These are phyloP conservation scores for Boulengeromyrus knoepffleri DNA, from an alignment of 2,113 vertebrate species.

Conservation along the genomic window DNA sequence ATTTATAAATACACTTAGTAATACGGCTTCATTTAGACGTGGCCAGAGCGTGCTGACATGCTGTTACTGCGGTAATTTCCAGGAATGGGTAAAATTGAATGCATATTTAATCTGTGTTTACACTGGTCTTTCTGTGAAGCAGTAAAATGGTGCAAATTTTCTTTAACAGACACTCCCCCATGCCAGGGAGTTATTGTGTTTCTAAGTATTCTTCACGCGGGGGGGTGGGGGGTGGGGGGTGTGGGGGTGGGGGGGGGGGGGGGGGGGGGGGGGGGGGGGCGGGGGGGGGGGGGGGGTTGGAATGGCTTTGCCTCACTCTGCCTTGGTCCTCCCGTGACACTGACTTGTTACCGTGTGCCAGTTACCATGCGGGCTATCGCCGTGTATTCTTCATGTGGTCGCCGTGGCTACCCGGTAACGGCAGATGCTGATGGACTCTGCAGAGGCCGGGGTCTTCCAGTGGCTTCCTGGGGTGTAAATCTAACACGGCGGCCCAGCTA, in stretches of 20 bases:
- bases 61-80: conserved; percentile 52
- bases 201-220: conserved; percentile 13
- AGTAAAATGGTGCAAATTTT: conserved; percentile 38
- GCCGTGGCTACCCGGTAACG: not conserved
- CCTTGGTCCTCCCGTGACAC: not conserved
- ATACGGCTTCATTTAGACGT: conserved; percentile 50
- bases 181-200: conserved; percentile 39
- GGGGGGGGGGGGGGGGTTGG: conserved; percentile 35
- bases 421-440: not conserved
- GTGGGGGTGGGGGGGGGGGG: no score
- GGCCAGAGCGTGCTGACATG: conserved; percentile 37
- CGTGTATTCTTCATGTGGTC: not conserved
- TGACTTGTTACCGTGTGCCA: not conserved
- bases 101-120: conserved; percentile 48
- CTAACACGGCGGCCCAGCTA: not conserved
- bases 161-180: conserved; percentile 30
- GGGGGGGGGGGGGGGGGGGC: no score
- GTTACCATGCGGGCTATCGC: not conserved
- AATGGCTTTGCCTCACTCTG: conserved; percentile 46
- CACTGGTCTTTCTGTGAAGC: conserved; percentile 21
- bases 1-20: conserved; percentile 57
- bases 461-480: not conserved
- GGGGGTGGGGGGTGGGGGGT: conserved; percentile 33
- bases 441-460: not conserved
- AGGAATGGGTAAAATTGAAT: conserved; percentile 40